Evolutionary conservation across 1,140 invertebrate genomes (phyloP).

Genomic region (Bilobella aurantiaca): DNA sequence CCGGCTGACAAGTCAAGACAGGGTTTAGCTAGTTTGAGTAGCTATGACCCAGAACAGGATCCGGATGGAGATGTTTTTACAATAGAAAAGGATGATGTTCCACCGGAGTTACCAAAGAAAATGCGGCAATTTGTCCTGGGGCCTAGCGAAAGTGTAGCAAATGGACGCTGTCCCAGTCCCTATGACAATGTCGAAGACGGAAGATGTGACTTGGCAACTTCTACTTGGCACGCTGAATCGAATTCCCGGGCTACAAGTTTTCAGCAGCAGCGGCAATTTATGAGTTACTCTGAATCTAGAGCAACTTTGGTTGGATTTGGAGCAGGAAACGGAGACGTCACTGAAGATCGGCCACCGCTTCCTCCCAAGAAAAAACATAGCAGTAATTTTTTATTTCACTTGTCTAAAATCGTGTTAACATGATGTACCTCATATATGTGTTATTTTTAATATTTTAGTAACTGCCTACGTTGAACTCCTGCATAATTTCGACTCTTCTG

Average conservation of each 20-base stretch:
- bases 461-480: conserved; percentile 34
- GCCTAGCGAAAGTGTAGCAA: not conserved
- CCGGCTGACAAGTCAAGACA: not conserved
- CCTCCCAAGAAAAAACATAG: conserved; percentile 35
- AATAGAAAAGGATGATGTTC: conserved; percentile 8
- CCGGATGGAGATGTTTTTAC: conserved; percentile 31
- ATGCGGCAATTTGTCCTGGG: not conserved
- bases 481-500: conserved; percentile 29
- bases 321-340: conserved; percentile 6
- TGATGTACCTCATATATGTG: not conserved
- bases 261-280: conserved; percentile 20
- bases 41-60: conserved; percentile 25
- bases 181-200: conserved; percentile 32
- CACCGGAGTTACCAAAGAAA: conserved; percentile 29
- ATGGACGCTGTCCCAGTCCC: conserved; percentile 11
- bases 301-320: conserved; percentile 21
- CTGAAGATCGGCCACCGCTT: conserved; percentile 27
- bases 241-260: not conserved
- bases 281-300: conserved; percentile 30
- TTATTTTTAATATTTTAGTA: conserved; percentile 19
- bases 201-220: conserved; percentile 13
- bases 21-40: conserved; percentile 13
- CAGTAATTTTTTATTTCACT: conserved; percentile 18
- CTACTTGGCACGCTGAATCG: conserved; percentile 18
- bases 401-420: not conserved